phyloP scores from a whole-genome alignment of 2,888 invertebrate species.

The Nymphalis urticae region DNA sequence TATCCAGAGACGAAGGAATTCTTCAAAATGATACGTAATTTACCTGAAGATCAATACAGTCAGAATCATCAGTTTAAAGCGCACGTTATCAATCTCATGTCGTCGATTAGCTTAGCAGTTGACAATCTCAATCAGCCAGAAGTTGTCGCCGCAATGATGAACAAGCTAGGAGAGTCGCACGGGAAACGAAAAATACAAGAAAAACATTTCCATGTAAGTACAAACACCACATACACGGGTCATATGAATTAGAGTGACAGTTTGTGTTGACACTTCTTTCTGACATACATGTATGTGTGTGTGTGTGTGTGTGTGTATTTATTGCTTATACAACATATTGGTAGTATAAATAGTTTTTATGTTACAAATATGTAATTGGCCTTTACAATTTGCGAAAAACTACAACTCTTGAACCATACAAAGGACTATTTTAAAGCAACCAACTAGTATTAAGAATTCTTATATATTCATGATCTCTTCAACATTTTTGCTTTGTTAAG shows the following conservation, averaged over 20 bases:
- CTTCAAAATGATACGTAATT: slow-evolving; percentile 54
- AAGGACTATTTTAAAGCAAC: too few relatives aligned
- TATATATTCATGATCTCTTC: too few relatives aligned
- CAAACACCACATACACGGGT: neutral
- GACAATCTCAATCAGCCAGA: slow-evolving; percentile 56
- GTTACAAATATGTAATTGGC: too few relatives aligned
- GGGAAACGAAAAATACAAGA: slow-evolving; percentile 46
- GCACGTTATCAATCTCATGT: slow-evolving; percentile 63
- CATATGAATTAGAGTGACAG: neutral
- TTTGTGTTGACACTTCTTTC: neutral
- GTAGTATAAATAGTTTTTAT: too few relatives aligned
- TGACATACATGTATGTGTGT: neutral
- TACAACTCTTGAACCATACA: too few relatives aligned
- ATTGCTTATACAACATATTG: too few relatives aligned
- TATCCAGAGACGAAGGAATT: slow-evolving; percentile 54
- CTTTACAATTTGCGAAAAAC: too few relatives aligned
- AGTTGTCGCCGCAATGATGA: slow-evolving; percentile 58
- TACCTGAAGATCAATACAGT: slow-evolving; percentile 50
- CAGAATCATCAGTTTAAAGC: slow-evolving; percentile 56
- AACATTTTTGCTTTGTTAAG: too few relatives aligned
- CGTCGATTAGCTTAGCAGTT: slow-evolving; percentile 53
- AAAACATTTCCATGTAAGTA: slow-evolving; percentile 58
- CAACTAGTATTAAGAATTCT: too few relatives aligned
- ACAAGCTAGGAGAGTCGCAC: slow-evolving; percentile 62
- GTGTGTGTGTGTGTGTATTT: too few relatives aligned